Evolutionary conservation across 2,797 vertebrate species (phyloP), one percentile per base, ranked within the genome.

Genomic region (Amniataba percoides): DNA sequence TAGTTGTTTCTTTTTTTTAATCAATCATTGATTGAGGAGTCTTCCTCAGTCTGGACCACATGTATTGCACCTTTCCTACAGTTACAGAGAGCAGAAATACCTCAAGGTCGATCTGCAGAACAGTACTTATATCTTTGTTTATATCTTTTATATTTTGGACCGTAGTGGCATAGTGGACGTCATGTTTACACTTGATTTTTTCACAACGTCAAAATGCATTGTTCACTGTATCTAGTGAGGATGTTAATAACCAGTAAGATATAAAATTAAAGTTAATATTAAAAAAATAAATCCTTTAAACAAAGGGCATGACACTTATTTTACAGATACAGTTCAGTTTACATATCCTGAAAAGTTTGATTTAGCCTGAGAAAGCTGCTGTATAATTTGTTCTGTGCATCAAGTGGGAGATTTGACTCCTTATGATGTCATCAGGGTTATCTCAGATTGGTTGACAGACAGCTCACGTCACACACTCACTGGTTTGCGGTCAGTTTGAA

Each of bases 11-110:
- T 36, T 56, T 10, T 51, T 12, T 62, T 67, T 64, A 18, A 34
- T 49, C 56, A 21, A 46, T 52, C 58, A 69, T 21, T 79, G 51
- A 68, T 71, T 7, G 5, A 34, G 57, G 13, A 43, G 45, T 45
- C 25, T 39, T 36, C 39, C 8, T 39, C 42, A 63, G 66, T 51
- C 7, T 9, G 25, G 0, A 53, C 19, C 23, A 15, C 6, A 15
- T 25, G 14, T 7, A 23, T 43, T 18, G 19, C 39, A 60, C 16
- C 31, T 56, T 73, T 49, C 18, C 25, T 45, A 48, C 52, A 58
- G 52, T 40, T 34, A 51, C n/a, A 6, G 27, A 31, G 27, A 39
- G 18, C 42, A 71, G 52, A 45, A 25, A 51, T 43, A 34, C 21
- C 9, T 42, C 1, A n/a, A 8, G n/a, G 31, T 5, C 11, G 31